A percentile compares a stretch with the other conserved stretches of the same genome.
Evolutionary conservation across 2,113 vertebrate genomes (phyloP).

Genomic region (Mesocricetus auratus): DNA sequence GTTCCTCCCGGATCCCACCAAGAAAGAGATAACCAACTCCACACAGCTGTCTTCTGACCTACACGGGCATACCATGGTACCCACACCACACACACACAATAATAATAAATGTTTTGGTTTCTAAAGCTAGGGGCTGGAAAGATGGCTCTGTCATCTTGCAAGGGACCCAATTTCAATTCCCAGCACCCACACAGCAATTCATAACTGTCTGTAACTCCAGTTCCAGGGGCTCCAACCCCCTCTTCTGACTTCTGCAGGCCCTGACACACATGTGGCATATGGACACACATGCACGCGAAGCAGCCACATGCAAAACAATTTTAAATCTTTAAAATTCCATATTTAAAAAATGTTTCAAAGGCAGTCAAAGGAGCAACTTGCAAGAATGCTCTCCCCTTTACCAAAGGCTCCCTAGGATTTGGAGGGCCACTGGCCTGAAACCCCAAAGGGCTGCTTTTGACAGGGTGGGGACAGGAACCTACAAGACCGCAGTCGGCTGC

Average conservation of each 20-base stretch:
- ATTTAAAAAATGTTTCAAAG: neutral
- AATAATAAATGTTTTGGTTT: neutral
- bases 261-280: neutral
- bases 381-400: rapidly evolving
- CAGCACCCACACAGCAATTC: neutral
- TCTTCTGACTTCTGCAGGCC: neutral
- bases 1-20: neutral
- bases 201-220: neutral
- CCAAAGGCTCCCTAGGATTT: neutral
- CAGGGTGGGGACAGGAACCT: neutral
- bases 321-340: neutral
- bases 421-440: neutral
- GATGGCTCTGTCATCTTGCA: neutral
- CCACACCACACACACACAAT: neutral
- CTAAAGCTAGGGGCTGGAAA: neutral
- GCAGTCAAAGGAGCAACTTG: neutral
- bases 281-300: neutral
- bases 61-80: neutral
- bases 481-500: neutral
- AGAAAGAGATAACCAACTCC: neutral
- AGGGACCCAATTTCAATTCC: neutral
- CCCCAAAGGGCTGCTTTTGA: neutral
- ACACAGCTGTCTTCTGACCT: neutral
- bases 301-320: neutral
- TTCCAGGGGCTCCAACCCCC: neutral